Conservation (phyloP, 2,797 vertebrate species). For the Ctenopoma kingsleyae region DNA sequence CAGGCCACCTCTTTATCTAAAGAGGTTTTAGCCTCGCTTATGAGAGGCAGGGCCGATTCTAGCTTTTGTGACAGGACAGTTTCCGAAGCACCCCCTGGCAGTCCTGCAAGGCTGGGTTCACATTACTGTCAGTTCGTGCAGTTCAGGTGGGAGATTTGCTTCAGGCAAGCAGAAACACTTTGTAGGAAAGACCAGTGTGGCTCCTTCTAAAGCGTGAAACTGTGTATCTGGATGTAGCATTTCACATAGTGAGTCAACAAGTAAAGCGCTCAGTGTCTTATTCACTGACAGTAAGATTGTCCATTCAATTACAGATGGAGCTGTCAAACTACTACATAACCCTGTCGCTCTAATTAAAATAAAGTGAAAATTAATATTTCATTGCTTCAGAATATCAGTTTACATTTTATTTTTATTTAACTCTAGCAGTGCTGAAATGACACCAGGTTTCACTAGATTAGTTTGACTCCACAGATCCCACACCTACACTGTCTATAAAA, state of each 20-base stretch:
- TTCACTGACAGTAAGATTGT: not conserved
- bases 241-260: not conserved
- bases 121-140: constrained; percentile 6
- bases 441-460: not conserved
- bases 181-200: not conserved
- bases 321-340: not conserved
- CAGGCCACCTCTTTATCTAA: constrained; percentile 24
- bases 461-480: not conserved
- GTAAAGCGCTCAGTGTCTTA: not conserved
- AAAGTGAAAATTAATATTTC: not conserved
- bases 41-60: constrained; percentile 9
- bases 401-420: not conserved
- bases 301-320: not conserved
- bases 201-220: not conserved
- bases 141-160: constrained; percentile 10
- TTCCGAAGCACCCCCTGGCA: not conserved
- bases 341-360: not conserved
- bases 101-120: not conserved
- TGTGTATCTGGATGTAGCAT: not conserved
- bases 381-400: not conserved
- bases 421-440: not conserved
- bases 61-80: constrained; percentile 4
- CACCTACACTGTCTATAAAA: not conserved
- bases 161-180: constrained; percentile 2
- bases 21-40: constrained; percentile 10